phyloP scores from a whole-genome alignment of 2,888 invertebrate species.

The Mimas tiliae region DNA sequence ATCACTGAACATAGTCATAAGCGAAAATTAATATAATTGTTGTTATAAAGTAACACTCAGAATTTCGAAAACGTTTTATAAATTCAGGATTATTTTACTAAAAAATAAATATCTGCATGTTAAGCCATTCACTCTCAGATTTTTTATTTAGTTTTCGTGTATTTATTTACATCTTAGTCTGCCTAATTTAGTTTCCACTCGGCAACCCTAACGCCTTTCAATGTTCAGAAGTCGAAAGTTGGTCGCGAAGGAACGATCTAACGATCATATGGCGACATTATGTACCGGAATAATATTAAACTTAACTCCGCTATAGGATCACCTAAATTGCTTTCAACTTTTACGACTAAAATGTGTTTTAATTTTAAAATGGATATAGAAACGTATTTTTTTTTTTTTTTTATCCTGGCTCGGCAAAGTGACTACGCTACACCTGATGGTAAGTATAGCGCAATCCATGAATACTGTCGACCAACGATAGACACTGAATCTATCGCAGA shows the following conservation, averaged over 20 bases:
- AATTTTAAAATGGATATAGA: not conserved
- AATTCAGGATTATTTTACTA: too few species aligned
- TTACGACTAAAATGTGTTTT: not conserved
- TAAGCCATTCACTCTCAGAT: too few species aligned
- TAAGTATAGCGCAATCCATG: too few species aligned
- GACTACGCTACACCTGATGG: too few species aligned
- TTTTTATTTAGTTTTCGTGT: too few species aligned
- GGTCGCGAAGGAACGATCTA: slow-evolving; percentile 50
- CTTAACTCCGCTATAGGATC: slow-evolving; percentile 17
- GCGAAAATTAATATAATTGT: too few species aligned
- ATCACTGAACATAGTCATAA: not conserved
- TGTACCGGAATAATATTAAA: slow-evolving; percentile 46
- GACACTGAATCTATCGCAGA: too few species aligned
- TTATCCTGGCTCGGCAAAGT: too few species aligned
- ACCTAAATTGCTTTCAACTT: slow-evolving; percentile 15
- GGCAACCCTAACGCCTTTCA: slow-evolving; percentile 61
- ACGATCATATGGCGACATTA: slow-evolving; percentile 48
- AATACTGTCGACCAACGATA: too few species aligned
- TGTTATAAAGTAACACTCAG: too few species aligned
- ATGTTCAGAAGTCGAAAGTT: slow-evolving; percentile 56
- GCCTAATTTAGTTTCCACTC: not conserved
- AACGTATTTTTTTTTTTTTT: not conserved
- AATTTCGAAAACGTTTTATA: too few species aligned
- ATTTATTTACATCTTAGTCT: not conserved
- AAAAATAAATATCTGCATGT: too few species aligned